These are phyloP conservation scores for Aleiodes sp. DNA, from an alignment of 1,140 invertebrate genomes.

Conservation along the genomic window DNA sequence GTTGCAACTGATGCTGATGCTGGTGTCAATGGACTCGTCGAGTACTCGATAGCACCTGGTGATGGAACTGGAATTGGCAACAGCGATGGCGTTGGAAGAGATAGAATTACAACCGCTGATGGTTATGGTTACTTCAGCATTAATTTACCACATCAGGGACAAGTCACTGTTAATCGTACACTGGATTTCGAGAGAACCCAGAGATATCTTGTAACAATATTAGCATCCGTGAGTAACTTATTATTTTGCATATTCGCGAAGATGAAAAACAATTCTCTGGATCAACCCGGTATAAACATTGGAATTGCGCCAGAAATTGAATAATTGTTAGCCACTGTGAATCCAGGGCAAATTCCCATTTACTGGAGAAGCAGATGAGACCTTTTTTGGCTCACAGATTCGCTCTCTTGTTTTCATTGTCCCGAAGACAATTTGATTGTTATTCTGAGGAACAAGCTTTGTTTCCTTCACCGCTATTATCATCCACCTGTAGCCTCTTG, in stretches of 20 bases:
- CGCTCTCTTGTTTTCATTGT: too few relatives aligned
- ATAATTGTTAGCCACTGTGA: too few relatives aligned
- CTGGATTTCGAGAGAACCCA: constrained; percentile 91
- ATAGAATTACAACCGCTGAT: constrained; percentile 75
- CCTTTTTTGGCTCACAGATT: too few relatives aligned
- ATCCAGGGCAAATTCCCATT: too few relatives aligned
- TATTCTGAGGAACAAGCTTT: too few relatives aligned
- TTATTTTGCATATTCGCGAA: not conserved
- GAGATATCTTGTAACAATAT: constrained; percentile 87
- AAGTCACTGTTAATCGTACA: constrained; percentile 87
- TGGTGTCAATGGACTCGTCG: constrained; percentile 85
- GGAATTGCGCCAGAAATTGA: too few relatives aligned
- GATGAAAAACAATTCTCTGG: not conserved
- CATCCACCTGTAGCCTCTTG: too few relatives aligned
- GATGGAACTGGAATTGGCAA: constrained; percentile 68
- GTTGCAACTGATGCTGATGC: constrained; percentile 85
- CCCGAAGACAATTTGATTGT: too few relatives aligned
- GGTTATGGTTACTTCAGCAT: constrained; percentile 86
- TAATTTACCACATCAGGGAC: constrained; percentile 88
- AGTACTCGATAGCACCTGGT: constrained; percentile 76
- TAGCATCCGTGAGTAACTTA: constrained; percentile 81
- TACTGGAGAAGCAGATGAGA: too few relatives aligned
- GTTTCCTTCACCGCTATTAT: too few relatives aligned
- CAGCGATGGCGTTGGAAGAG: constrained; percentile 67
- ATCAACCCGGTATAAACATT: too few relatives aligned